Evolutionary conservation across 2,113 vertebrate genomes (phyloP).

Genomic region (Nothocercus nigrocapillus): DNA sequence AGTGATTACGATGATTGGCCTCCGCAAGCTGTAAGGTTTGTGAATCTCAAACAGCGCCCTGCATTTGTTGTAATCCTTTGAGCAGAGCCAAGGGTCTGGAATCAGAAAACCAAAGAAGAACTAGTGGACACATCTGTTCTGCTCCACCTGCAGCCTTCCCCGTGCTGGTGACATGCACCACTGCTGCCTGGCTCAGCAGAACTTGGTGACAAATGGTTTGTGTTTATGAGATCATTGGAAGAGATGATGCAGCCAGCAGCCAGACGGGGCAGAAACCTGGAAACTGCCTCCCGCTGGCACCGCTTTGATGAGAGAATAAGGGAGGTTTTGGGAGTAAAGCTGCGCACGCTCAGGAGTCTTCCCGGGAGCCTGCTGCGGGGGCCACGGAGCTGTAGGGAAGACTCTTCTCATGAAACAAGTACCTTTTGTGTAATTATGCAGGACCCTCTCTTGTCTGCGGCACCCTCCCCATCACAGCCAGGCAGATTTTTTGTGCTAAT

Average conservation of each 20-base stretch:
- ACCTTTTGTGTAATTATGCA: background rate
- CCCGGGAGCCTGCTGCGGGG: background rate
- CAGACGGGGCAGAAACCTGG: background rate
- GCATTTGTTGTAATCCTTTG: rapidly evolving
- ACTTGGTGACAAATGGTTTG: background rate
- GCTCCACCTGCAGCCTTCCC: background rate
- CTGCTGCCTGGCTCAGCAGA: background rate
- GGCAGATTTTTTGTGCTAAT: conserved; percentile 18
- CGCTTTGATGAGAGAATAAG: rapidly evolving
- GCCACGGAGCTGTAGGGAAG: background rate
- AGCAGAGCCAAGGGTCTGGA: background rate
- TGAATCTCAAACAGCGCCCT: background rate
- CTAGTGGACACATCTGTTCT: background rate
- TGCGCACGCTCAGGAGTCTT: background rate
- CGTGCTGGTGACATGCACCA: background rate
- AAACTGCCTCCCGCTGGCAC: background rate
- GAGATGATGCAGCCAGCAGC: background rate
- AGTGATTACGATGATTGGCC: rapidly evolving
- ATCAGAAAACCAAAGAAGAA: background rate
- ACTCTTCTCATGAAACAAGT: background rate
- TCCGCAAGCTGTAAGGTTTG: rapidly evolving
- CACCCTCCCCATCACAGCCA: background rate
- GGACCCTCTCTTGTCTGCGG: background rate
- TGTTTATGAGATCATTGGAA: background rate
- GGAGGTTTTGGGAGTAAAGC: background rate